These are phyloP conservation scores for Stomorhina lunata DNA, from an alignment of 2,888 invertebrate genomes.

Conservation along the genomic window DNA sequence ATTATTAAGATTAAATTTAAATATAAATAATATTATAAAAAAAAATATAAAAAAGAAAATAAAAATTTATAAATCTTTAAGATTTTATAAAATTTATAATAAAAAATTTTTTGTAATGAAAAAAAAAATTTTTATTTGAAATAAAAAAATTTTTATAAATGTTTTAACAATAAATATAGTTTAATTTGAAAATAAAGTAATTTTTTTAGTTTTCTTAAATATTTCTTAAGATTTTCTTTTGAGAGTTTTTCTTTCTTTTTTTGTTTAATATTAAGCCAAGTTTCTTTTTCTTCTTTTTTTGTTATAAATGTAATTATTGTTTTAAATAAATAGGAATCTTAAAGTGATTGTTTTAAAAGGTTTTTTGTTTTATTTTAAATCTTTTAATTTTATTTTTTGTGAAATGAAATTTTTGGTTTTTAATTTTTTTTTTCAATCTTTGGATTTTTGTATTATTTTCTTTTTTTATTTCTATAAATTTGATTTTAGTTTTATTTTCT, in stretches of 20 bases:
- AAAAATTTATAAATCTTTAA: constrained; percentile 1
- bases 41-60: constrained; percentile 14
- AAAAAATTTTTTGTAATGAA: too few species aligned
- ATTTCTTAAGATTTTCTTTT: not conserved
- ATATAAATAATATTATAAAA: not conserved
- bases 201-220: not conserved
- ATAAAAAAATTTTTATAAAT: too few species aligned
- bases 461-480: constrained; percentile 21
- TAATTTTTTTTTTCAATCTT: constrained; percentile 46
- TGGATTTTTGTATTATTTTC: constrained; percentile 44
- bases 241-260: not conserved
- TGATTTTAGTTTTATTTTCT: constrained; percentile 15
- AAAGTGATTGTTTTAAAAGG: constrained; percentile 64
- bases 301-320: constrained; percentile 64
- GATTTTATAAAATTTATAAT: not conserved
- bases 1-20: constrained; percentile 18
- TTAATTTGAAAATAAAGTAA: too few species aligned
- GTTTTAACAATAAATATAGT: too few species aligned
- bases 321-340: constrained; percentile 65
- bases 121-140: not conserved
- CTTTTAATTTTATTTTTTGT: not conserved
- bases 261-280: constrained; percentile 8
- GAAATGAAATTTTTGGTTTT: constrained; percentile 33
- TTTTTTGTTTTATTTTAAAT: constrained; percentile 38
- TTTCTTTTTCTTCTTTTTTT: constrained; percentile 8